Evolutionary conservation across 2,113 vertebrate species (phyloP).

Genomic region (Rafetus swinhoei): DNA sequence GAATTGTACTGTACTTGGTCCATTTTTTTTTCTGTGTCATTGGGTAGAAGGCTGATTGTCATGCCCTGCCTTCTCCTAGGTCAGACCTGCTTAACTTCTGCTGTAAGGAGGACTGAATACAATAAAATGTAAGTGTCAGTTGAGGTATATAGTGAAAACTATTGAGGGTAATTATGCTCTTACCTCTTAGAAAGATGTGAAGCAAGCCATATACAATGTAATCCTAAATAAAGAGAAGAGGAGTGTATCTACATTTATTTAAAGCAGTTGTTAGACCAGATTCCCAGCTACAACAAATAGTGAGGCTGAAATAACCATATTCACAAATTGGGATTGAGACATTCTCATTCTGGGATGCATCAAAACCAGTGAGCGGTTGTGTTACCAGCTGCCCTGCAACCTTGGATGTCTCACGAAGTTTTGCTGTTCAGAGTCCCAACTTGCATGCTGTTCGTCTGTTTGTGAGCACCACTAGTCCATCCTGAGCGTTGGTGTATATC

Average conservation of each 20-base stretch:
- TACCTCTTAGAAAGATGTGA: too few relatives aligned
- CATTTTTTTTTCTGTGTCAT: too few relatives aligned
- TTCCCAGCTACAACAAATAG: not conserved
- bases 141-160: too few relatives aligned
- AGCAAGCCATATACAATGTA: too few relatives aligned
- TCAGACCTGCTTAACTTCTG: too few relatives aligned
- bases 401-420: not conserved
- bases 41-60: too few relatives aligned
- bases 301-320: not conserved
- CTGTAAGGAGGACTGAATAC: too few relatives aligned
- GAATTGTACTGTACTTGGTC: too few relatives aligned
- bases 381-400: not conserved
- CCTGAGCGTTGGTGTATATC: not conserved
- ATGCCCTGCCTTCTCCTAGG: too few relatives aligned
- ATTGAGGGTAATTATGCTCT: too few relatives aligned
- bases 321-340: not conserved
- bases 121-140: too few relatives aligned
- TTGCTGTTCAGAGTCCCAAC: not conserved
- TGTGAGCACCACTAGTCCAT: not conserved
- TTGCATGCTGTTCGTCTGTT: too few relatives aligned
- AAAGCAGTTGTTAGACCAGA: not conserved
- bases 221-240: not conserved
- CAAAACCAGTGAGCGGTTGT: not conserved
- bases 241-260: not conserved
- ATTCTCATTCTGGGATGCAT: not conserved